Evolutionary conservation across 1,140 invertebrate genomes (phyloP), one percentile per base, ranked within the genome.

Genomic region (Atopsyche davidsoni): DNA sequence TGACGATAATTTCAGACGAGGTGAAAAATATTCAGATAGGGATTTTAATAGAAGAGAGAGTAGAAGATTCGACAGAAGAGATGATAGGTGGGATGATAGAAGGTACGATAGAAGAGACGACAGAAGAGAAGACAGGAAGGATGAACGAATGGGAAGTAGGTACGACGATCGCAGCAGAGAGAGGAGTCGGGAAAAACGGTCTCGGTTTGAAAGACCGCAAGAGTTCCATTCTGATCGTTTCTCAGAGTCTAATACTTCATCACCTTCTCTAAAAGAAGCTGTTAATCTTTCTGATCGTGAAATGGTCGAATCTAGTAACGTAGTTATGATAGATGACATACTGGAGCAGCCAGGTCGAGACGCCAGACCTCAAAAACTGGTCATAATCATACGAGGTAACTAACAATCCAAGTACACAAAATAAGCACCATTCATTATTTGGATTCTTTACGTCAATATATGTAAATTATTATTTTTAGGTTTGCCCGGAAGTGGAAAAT

Each of bases 401-500:
- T 49, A 34, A 39, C 9, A n/a, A n/a, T n/a, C n/a, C n/a, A n/a
- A n/a, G n/a, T n/a, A n/a, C n/a, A n/a, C n/a, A n/a, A n/a, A n/a
- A n/a, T n/a, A 14, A 7, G 4, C 16, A 42, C 16, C 16, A 42
- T 4, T 42, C 9, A 42, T 42, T 10, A 22, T 24, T 22, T 42
- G 40, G 10, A 22, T 4, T 14, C 4, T 18, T 42, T 7, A 7
- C n/a, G n/a, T 7, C n/a, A 28, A 17, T 7, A 7, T 14, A 17
- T 38, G 13, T 49, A n/a, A n/a, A n/a, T n/a, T n/a, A n/a, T n/a
- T n/a, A 16, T 32, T 16, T 42, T 6, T 47, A 73, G 91, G 92
- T 14, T 81, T 86, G 40, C 91, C 92, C 13, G 91, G 92, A 2
- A 88, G 88, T 68, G 91, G 92, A 35, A 94, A 94, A 75, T 89